A percentile compares a stretch with the other conserved stretches of the same genome.
Conservation (phyloP, 2,113 vertebrate species). For the Heliornis fulica region DNA sequence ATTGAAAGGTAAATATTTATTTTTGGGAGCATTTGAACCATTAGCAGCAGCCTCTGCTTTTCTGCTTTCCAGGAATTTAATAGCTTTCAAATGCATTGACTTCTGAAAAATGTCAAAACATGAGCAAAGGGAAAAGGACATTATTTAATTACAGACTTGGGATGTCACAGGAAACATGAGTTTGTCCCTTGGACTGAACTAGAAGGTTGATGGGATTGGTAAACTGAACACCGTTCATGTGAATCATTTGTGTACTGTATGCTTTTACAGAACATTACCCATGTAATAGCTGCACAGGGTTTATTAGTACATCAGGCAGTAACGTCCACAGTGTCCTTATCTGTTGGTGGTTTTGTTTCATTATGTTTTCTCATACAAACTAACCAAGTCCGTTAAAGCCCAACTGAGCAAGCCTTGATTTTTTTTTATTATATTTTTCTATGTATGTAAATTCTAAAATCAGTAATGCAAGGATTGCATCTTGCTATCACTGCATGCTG, state of each 20-base stretch:
- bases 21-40: not conserved
- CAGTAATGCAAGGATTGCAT: not conserved
- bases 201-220: constrained; percentile 26
- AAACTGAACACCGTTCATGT: not conserved
- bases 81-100: not conserved
- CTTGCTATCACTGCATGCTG: not conserved
- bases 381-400: not conserved
- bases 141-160: not conserved
- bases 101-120: constrained; percentile 31
- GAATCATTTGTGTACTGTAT: not conserved
- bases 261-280: constrained; percentile 39
- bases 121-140: not conserved
- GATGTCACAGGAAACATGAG: not conserved
- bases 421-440: not conserved
- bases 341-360: not conserved
- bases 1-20: not conserved
- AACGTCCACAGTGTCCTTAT: not conserved
- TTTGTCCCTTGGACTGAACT: not conserved
- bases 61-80: not conserved
- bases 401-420: not conserved
- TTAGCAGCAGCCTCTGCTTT: not conserved
- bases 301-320: not conserved
- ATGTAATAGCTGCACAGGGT: not conserved
- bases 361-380: not conserved
- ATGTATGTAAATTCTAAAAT: not conserved